phyloP scores from a whole-genome alignment of 2,888 invertebrate genomes.

The Nesidiocoris tenuis region DNA sequence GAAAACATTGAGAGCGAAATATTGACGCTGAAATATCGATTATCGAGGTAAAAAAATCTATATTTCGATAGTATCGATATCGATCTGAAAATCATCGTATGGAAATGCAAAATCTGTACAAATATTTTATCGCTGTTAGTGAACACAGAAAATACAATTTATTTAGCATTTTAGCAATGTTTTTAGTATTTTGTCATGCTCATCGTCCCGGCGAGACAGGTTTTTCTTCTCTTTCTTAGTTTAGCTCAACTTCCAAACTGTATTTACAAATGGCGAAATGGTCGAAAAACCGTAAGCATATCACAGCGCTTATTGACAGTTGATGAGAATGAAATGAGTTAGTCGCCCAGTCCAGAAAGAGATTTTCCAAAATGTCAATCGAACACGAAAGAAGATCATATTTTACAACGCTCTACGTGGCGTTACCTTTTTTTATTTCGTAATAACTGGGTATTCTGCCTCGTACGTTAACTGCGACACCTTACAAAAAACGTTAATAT shows the following conservation, averaged over 20 bases:
- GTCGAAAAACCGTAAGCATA: no score
- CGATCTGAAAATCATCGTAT: no score
- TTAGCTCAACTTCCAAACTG: no score
- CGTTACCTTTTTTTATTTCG: constrained; percentile 12
- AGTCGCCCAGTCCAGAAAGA: neutral
- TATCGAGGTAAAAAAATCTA: neutral
- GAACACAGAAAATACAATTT: neutral
- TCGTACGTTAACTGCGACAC: neutral
- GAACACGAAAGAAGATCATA: neutral
- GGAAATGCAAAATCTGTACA: no score
- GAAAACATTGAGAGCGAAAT: neutral
- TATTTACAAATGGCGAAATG: no score
- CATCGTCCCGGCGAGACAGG: no score
- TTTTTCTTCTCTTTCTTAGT: no score
- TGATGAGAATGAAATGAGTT: neutral
- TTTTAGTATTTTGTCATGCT: no score
- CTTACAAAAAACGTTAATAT: neutral
- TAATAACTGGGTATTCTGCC: constrained; percentile 6
- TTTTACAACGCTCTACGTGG: neutral
- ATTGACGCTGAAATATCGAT: neutral
- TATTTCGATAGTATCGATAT: no score
- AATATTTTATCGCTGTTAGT: no score
- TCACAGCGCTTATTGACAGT: no score
- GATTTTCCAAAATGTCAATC: neutral
- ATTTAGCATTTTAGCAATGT: no score